Evolutionary conservation across 1,140 invertebrate species (phyloP), one percentile per base, ranked within the genome.

Genomic region (Luehdorfia chinensis): DNA sequence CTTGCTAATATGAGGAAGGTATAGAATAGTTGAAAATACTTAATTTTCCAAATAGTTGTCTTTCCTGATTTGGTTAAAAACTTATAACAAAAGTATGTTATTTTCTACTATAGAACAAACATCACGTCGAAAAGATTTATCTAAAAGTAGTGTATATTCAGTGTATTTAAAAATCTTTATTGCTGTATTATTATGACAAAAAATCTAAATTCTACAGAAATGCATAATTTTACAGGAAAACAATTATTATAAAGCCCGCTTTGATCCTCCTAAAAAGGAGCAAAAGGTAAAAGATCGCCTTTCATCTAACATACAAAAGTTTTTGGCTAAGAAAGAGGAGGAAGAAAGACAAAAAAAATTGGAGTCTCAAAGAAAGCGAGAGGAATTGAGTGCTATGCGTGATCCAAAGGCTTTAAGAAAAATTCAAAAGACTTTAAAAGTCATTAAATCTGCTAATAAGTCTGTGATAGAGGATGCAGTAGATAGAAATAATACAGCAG

Each of bases 381-480:
- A 89, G 12, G 89, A 91, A 52, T 77, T 97, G 14, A 66, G 95
- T 37, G 90, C 93, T 13, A 88, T 96, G 64, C 83, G 95, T 19
- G 91, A 93, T 62, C 91, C 92, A 12, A 92, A 93, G 71, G 90
- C 91, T n/a, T 88, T 92, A 56, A 90, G 89, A 49, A 90, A 91
- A 53, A 92, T 93, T 52, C 87, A 88, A 18, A 90, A 90, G 64
- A 89, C 89, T 87, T 55, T 91, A 0, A 90, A 90, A 74, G 89
- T 95, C 1, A 96, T 94, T 13, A 97, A 97, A 87, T 94, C 94
- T 37, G 94, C 94, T 0, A 96, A 95, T 73, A 95, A 96, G 75
- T 92, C 94, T 4, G 94, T 94, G 2, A 81, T 96, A 45, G 91
- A 91, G 39, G 95, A 96, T 90, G 94, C 94, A 7, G 87, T 94